These are phyloP conservation scores for Parasteatoda tepidariorum DNA, from an alignment of 1,140 invertebrate genomes.

Conservation along the genomic window DNA sequence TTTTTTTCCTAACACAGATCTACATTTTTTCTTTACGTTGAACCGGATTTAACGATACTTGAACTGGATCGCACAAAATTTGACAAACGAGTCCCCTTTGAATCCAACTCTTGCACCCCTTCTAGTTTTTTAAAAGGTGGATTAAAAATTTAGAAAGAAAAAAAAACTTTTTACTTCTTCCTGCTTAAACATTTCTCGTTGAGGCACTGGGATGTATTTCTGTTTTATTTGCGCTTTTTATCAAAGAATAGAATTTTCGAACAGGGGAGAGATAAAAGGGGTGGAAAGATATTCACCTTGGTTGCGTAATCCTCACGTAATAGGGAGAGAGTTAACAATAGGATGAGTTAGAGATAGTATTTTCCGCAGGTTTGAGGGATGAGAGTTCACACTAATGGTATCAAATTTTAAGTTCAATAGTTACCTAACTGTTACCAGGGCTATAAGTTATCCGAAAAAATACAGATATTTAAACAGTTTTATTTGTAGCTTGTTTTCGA, in stretches of 20 bases:
- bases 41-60: not conserved
- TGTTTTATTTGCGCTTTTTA: conserved; percentile 22
- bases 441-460: too few relatives aligned
- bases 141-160: conserved; percentile 18
- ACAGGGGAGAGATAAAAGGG: not conserved
- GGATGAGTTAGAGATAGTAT: conserved; percentile 12
- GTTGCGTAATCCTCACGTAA: conserved; percentile 44
- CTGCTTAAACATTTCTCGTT: conserved; percentile 25
- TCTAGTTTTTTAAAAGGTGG: conserved; percentile 12
- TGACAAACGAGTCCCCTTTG: conserved; percentile 32
- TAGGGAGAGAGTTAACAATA: conserved; percentile 21
- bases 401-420: not conserved
- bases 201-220: conserved; percentile 9
- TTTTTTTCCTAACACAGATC: not conserved
- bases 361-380: not conserved
- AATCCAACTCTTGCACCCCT: conserved; percentile 14
- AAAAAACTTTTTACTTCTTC: conserved; percentile 18
- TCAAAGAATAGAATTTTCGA: not conserved
- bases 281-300: conserved; percentile 50
- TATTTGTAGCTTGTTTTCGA: too few relatives aligned
- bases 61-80: conserved; percentile 6
- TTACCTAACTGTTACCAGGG: too few relatives aligned
- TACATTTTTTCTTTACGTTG: not conserved
- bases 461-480: too few relatives aligned
- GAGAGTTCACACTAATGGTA: not conserved